phyloP scores from a whole-genome alignment of 2,888 invertebrate species.

The Mechanitis mazaeus region DNA sequence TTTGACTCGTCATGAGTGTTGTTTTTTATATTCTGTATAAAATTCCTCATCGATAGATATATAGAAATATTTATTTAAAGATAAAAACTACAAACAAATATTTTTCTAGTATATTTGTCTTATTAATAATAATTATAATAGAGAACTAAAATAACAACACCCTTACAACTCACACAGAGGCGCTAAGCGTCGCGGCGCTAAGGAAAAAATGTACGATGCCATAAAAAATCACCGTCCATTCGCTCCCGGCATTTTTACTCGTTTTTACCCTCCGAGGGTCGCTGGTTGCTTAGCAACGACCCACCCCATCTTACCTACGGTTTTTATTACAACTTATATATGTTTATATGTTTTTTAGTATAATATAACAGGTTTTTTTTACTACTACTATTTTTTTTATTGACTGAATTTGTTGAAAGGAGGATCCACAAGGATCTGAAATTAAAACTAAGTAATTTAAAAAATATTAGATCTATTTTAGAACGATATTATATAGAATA shows the following conservation, averaged over 20 bases:
- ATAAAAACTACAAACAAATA: no score
- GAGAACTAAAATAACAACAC: conserved; percentile 30
- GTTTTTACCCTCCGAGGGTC: conserved; percentile 75
- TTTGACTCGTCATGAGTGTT: no score
- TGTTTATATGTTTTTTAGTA: background rate
- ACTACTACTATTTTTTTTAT: no score
- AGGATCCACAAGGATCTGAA: no score
- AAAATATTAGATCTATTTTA: no score
- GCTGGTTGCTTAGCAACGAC: conserved; percentile 65
- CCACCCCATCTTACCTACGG: conserved; percentile 42
- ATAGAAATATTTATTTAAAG: no score
- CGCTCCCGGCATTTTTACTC: conserved; percentile 74
- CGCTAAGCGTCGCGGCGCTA: conserved; percentile 55
- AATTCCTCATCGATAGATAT: no score
- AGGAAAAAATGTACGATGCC: conserved; percentile 75
- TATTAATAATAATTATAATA: background rate
- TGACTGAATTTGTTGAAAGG: no score
- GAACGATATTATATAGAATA: no score
- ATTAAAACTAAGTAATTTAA: no score
- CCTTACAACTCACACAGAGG: conserved; percentile 47
- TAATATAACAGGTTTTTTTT: background rate
- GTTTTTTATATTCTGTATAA: no score
- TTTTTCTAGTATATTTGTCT: no score
- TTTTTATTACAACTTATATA: conserved; percentile 7
- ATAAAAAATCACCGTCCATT: conserved; percentile 75